phyloP scores from a whole-genome alignment of 2,113 vertebrate species.

The Ceyx melanurus region DNA sequence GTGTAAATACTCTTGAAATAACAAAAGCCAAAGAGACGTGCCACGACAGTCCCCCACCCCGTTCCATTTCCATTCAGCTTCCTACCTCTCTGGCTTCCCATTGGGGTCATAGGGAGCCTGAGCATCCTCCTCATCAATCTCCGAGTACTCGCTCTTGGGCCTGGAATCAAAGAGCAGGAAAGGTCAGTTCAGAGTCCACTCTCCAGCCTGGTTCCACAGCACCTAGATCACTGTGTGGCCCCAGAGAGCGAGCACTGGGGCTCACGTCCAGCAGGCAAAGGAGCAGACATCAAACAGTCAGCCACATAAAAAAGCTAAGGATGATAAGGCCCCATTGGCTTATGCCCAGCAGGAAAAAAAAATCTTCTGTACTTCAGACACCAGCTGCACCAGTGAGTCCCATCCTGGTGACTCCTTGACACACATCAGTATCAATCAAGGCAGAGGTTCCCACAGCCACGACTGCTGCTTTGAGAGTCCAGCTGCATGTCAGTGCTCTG shows the following conservation, averaged over 20 bases:
- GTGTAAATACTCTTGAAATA: background rate
- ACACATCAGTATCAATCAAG: background rate
- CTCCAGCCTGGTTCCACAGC: background rate
- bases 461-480: background rate
- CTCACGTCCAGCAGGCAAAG: rapidly evolving
- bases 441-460: background rate
- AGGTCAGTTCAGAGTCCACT: background rate
- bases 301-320: background rate
- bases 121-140: slow-evolving; percentile 94
- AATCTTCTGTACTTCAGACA: background rate
- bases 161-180: slow-evolving; percentile 67
- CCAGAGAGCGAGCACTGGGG: rapidly evolving
- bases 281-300: background rate
- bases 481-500: background rate
- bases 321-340: background rate
- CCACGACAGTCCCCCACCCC: background rate
- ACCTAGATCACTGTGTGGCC: background rate
- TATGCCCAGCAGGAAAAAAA: background rate
- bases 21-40: rapidly evolving
- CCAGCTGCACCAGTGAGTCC: background rate
- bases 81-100: slow-evolving; percentile 93
- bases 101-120: slow-evolving; percentile 95
- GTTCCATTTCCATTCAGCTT: background rate
- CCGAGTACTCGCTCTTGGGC: slow-evolving; percentile 98
- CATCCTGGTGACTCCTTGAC: background rate